Base-by-base conservation (phyloP, 2,888 invertebrate species). In the Cylindroiulus punctatus region DNA sequence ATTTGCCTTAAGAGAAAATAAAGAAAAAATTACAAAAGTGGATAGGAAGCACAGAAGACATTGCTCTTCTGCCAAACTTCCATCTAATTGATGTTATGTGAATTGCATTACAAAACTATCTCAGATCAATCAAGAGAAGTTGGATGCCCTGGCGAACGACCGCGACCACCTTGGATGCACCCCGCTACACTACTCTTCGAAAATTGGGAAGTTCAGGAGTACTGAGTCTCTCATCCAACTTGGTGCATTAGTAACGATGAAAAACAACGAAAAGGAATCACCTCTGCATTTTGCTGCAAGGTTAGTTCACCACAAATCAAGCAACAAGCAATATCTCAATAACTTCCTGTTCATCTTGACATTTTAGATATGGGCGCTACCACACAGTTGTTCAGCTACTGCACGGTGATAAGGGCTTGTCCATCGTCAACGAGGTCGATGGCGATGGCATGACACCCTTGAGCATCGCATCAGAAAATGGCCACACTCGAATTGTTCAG, bases 391-490 rank as follows among this genome's bases (percentile, higher is more conserved):
- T 93, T 57, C 95, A 95, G 89, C 92, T 97, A 4, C 92, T 97
- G 17, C 95, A 96, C 90, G 96, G 96, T 0, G 94, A 95, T 90
- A 95, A 95, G 90, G 96, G 97, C 36, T 94, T 95, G 0, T 95
- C 96, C 88, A 96, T 97, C 81, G 96, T 97, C 89, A 97, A 97
- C 90, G 97, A 97, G 90, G 95, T 95, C 87, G 96, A 97, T 89
- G 96, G 96, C 0, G 95, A 95, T 87, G 97, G 97, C 0, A 92
- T 95, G 88, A 96, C 97, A 0, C 96, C 97, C 0, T 92, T 97
- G 36, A 97, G 97, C 90, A 95, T 96, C 85, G 94, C 97, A 0
- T 95, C 96, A 0, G 93, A 95, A 87, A 95, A 96, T 90, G 93
- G 97, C 0, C 96, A 97, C 90, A 94, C 94, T 0, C 93, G 95